phyloP scores from a whole-genome alignment of 2,888 invertebrate genomes.

The Brenthis hecate region DNA sequence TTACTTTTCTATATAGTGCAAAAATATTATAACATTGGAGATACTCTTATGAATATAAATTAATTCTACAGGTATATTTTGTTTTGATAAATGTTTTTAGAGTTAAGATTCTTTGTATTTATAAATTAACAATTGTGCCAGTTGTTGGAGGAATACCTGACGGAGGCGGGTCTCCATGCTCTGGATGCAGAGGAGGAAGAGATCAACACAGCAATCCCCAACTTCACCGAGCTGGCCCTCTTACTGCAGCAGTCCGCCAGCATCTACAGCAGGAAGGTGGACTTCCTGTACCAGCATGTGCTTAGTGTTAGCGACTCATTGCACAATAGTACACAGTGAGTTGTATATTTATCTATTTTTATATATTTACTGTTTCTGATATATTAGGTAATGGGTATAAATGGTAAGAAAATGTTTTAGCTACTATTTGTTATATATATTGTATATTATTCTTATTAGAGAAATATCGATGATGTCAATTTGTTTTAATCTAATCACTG shows the following conservation, averaged over 20 bases:
- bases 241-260: constrained; percentile 87
- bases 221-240: constrained; percentile 90
- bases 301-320: constrained; percentile 64
- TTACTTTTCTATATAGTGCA: no score
- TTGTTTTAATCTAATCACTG: no score
- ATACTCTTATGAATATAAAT: neutral
- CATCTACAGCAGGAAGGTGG: constrained; percentile 89
- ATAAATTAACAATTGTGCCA: constrained; percentile 44
- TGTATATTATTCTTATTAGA: no score
- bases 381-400: neutral
- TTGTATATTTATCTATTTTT: constrained; percentile 19
- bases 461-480: no score
- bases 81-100: neutral
- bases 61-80: neutral
- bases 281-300: constrained; percentile 79
- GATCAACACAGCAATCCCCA: constrained; percentile 59
- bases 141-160: constrained; percentile 83
- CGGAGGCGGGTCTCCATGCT: constrained; percentile 71
- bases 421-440: no score
- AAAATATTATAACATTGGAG: neutral
- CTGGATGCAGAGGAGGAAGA: constrained; percentile 52
- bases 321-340: constrained; percentile 51
- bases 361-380: neutral
- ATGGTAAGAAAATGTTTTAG: neutral
- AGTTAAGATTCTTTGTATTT: neutral